Evolutionary conservation across 2,113 vertebrate species (phyloP), one percentile per base, ranked within the genome.

Genomic region (Lanius ludovicianus): DNA sequence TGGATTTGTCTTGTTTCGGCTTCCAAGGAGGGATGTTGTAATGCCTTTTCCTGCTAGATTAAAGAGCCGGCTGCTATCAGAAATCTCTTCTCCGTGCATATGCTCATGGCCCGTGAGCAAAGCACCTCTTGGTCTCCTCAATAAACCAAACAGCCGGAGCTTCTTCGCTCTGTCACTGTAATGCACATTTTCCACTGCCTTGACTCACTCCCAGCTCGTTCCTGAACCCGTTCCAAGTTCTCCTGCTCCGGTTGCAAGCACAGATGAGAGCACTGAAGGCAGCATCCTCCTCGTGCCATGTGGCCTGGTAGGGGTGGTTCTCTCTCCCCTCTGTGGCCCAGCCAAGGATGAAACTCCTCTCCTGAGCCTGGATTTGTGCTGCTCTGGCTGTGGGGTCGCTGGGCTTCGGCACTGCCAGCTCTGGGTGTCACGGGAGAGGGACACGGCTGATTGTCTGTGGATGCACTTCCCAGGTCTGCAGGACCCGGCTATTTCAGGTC

Each of bases 21-120:
- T 97, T 93, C 96, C 95, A 96, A 19, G 64, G 14, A 75, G 90
- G 86, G 88, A 96, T 95, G 96, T 53, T 93, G 92, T 92, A 93
- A 95, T 97, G 96, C 93, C 95, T 96, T 96, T 97, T 96, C 92
- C 93, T 97, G 92, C 76, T 93, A 96, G 93, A 96, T 97, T 94
- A 97, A 97, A 97, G 93, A 95, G 90, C 88, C 68, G 85, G 64
- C 93, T 96, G 95, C 96, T 96, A 96, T 97, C 96, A 97, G 88
- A 78, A 88, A 94, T 97, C 92, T 96, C 83, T 71, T 93, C 82
- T 71, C 76, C 37, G 13, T 95, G 89, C 95, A 94, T 90, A 85
- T 94, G 92, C 90, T 92, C 22, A 18, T 46, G 75, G 92, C 78
- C 92, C 65, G 79, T 97, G 90, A 94, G 93, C 90, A 68, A 97